phyloP scores from a whole-genome alignment of 2,797 vertebrate species.

The Prionace glauca region DNA sequence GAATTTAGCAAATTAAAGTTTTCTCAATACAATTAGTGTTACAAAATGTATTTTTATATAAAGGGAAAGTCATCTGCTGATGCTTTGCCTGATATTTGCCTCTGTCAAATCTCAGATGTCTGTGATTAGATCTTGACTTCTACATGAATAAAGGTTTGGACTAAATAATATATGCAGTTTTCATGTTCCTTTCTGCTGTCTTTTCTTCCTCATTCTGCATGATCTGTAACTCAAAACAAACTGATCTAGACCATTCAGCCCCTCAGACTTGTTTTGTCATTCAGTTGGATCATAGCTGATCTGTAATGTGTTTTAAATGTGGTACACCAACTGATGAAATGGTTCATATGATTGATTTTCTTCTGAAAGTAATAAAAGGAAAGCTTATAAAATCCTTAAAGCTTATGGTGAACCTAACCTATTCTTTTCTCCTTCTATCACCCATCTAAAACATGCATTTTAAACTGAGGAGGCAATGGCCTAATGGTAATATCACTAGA shows the following conservation, averaged over 20 bases:
- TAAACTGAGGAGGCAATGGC: neutral
- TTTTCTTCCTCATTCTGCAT: too few species aligned
- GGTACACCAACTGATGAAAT: neutral
- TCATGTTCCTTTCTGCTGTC: neutral
- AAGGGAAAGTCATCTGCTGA: neutral
- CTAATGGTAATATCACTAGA: too few species aligned
- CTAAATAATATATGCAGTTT: neutral
- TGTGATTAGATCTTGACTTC: neutral
- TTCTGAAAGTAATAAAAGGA: neutral
- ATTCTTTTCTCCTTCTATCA: neutral
- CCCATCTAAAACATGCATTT: neutral
- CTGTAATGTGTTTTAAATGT: neutral
- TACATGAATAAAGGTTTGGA: neutral
- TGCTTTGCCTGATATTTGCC: neutral
- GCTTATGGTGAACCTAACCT: neutral
- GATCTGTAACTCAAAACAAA: neutral
- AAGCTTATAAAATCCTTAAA: neutral
- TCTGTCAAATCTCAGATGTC: neutral
- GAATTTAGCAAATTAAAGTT: slow-evolving; percentile 3
- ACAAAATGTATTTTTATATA: neutral
- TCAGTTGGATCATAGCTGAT: neutral
- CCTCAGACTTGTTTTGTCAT: neutral
- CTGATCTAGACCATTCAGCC: neutral
- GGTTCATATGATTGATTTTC: neutral
- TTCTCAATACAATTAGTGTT: neutral